Percentiles rank a stretch among this genome's conserved stretches.
These are phyloP conservation scores for Athalia circularis DNA, from an alignment of 2,888 invertebrate species.

Conservation along the genomic window DNA sequence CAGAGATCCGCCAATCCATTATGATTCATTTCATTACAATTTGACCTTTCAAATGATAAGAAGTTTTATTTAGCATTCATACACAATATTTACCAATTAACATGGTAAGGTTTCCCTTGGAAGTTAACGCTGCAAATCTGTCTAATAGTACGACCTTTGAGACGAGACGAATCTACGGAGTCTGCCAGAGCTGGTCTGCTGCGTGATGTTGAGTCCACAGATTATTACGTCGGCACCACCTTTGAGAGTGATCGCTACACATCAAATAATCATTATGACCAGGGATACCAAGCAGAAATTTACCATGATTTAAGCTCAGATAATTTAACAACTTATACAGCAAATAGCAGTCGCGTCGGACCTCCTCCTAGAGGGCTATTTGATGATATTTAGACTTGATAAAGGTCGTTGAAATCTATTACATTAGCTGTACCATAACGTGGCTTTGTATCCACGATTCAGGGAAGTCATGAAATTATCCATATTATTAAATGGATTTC, in stretches of 20 bases:
- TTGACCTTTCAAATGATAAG: not conserved
- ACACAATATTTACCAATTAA: not conserved
- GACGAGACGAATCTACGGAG: constrained; percentile 79
- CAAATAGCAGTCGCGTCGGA: constrained; percentile 76
- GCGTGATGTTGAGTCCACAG: constrained; percentile 84
- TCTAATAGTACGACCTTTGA: constrained; percentile 74
- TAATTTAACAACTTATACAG: constrained; percentile 71
- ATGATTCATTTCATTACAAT: not conserved
- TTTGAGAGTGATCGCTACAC: constrained; percentile 68
- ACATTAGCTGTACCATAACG: constrained; percentile 14
- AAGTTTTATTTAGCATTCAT: not conserved
- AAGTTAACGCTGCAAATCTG: constrained; percentile 15
- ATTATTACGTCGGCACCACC: constrained; percentile 79
- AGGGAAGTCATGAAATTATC: constrained; percentile 8
- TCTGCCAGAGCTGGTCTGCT: constrained; percentile 87
- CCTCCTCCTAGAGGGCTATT: constrained; percentile 87
- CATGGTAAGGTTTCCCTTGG: not conserved
- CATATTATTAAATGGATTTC: constrained; percentile 18
- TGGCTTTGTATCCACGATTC: constrained; percentile 19
- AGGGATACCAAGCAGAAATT: constrained; percentile 69
- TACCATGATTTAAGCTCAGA: constrained; percentile 69
- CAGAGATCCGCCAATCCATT: not conserved
- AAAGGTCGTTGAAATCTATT: not conserved
- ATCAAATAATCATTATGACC: constrained; percentile 66
- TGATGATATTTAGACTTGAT: constrained; percentile 83